These are phyloP conservation scores for Dinothrombium tinctorium DNA, from an alignment of 1,140 invertebrate species.

Conservation along the genomic window DNA sequence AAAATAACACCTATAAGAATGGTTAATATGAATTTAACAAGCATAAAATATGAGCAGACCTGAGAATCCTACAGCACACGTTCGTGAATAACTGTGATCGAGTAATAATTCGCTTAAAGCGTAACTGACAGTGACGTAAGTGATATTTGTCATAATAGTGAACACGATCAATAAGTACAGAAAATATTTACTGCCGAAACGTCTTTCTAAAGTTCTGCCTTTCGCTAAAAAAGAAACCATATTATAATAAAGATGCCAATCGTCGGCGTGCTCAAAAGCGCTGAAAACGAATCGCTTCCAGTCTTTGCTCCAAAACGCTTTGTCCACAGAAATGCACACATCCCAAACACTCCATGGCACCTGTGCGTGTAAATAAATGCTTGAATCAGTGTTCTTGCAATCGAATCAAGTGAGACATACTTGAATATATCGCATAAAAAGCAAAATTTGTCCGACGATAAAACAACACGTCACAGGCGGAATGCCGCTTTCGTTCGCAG, in stretches of 20 bases:
- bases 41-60: constrained; percentile 12
- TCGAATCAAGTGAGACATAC: too few relatives aligned
- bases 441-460: too few relatives aligned
- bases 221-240: constrained; percentile 43
- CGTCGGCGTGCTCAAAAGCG: constrained; percentile 38
- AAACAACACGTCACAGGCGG: too few relatives aligned
- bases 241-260: constrained; percentile 48
- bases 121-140: constrained; percentile 26
- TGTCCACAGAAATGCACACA: constrained; percentile 33
- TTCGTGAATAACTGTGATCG: constrained; percentile 21
- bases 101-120: constrained; percentile 17
- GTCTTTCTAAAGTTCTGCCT: constrained; percentile 31
- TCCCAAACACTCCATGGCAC: constrained; percentile 29
- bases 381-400: too few relatives aligned
- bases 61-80: constrained; percentile 43
- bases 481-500: too few relatives aligned
- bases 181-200: constrained; percentile 33
- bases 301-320: constrained; percentile 28
- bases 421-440: too few relatives aligned
- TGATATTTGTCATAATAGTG: constrained; percentile 27
- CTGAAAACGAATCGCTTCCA: constrained; percentile 33
- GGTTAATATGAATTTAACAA: not conserved
- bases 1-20: constrained; percentile 31
- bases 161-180: constrained; percentile 29
- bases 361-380: too few relatives aligned